Conservation (phyloP, 2,888 invertebrate genomes). For the Elegia similella region DNA sequence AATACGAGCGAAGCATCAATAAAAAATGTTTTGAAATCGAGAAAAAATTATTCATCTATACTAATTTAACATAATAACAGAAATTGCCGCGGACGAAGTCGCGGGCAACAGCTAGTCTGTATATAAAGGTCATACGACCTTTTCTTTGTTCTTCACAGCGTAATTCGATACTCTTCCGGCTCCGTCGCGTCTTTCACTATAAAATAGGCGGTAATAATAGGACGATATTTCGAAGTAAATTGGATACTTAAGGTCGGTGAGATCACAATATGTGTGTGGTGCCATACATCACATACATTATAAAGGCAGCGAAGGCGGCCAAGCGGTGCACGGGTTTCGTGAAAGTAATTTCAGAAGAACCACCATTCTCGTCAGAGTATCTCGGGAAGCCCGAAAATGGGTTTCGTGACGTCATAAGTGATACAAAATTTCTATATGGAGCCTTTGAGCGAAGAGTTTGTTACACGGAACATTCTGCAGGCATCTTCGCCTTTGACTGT, state of each 20-base stretch:
- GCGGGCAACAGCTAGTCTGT: no score
- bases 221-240: slow-evolving; percentile 52
- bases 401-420: slow-evolving; percentile 41
- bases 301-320: slow-evolving; percentile 41
- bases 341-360: slow-evolving; percentile 51
- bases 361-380: slow-evolving; percentile 41
- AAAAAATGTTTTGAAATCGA: no score
- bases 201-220: slow-evolving; percentile 47
- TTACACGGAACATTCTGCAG: slow-evolving; percentile 28
- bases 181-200: slow-evolving; percentile 35
- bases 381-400: slow-evolving; percentile 42
- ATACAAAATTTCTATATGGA: slow-evolving; percentile 40
- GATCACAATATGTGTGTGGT: slow-evolving; percentile 52
- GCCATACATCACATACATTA: slow-evolving; percentile 60
- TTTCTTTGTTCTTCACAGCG: no score
- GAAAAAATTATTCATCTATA: no score
- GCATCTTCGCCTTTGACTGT: slow-evolving; percentile 12
- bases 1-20: no score
- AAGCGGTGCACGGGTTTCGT: slow-evolving; percentile 35
- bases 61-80: no score
- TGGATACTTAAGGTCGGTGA: slow-evolving; percentile 47
- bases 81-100: no score
- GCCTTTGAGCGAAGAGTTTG: slow-evolving; percentile 40
- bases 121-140: no score
- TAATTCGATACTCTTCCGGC: background rate